These are phyloP conservation scores for Desoria tigrina DNA, from an alignment of 2,888 invertebrate species.

Conservation along the genomic window DNA sequence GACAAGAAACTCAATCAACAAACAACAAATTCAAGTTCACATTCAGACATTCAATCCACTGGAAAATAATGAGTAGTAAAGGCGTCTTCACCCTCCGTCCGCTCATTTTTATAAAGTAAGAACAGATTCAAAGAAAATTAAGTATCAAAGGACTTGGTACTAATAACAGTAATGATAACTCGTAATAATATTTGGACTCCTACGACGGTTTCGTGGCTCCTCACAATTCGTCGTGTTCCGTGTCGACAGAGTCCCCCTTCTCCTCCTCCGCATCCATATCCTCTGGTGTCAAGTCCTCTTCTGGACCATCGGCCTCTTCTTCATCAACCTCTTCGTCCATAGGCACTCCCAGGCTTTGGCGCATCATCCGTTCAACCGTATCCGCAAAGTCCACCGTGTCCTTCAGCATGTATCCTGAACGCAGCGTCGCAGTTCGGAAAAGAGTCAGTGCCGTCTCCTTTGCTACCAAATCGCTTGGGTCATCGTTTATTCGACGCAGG, in stretches of 20 bases:
- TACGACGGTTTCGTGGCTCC: too few relatives aligned
- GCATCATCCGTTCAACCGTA: conserved; percentile 86
- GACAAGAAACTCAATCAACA: too few relatives aligned
- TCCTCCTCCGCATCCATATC: conserved; percentile 4
- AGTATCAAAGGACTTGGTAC: too few relatives aligned
- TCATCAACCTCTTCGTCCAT: conserved; percentile 66
- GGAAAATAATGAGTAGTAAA: too few relatives aligned
- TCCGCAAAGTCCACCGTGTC: conserved; percentile 87
- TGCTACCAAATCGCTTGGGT: conserved; percentile 74
- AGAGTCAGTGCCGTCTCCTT: conserved; percentile 84
- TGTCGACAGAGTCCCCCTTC: neutral
- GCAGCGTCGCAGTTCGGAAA: conserved; percentile 86
- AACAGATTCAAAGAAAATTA: too few relatives aligned
- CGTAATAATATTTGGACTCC: too few relatives aligned
- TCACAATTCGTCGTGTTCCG: conserved; percentile 7
- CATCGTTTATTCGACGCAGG: conserved; percentile 73
- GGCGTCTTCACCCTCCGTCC: too few relatives aligned
- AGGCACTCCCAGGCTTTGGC: conserved; percentile 74
- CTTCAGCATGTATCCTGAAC: conserved; percentile 89
- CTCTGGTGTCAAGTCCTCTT: neutral
- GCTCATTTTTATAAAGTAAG: too few relatives aligned
- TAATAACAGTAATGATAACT: too few relatives aligned
- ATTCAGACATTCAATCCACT: too few relatives aligned
- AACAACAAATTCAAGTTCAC: too few relatives aligned
- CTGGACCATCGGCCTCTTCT: neutral